A percentile compares a stretch with the other conserved stretches of the same genome.
phyloP scores from a whole-genome alignment of 2,113 vertebrate species.

The Cyprinus carpio region DNA sequence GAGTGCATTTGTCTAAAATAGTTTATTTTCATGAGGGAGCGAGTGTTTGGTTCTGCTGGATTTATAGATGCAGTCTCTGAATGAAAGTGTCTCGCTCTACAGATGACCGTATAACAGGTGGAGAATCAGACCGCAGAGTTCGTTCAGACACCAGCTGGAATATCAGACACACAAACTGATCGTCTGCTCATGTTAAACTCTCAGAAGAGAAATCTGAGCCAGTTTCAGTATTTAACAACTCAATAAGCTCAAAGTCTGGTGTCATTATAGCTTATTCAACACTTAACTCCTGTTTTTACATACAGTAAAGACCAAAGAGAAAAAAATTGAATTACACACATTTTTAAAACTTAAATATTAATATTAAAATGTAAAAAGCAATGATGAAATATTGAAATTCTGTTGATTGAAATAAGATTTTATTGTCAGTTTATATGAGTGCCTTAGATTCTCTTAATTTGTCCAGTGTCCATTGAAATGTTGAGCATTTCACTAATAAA shows the following conservation, averaged over 20 bases:
- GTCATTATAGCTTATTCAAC: not conserved
- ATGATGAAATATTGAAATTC: not conserved
- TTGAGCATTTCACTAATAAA: not conserved
- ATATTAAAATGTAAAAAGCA: not conserved
- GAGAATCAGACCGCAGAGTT: not conserved
- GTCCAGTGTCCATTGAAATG: too few species aligned
- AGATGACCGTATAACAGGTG: not conserved
- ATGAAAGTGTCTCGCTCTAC: not conserved
- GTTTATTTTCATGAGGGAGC: not conserved
- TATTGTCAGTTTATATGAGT: not conserved
- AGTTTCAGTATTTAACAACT: not conserved
- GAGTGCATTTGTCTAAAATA: not conserved
- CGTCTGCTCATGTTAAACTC: not conserved
- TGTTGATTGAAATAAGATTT: not conserved
- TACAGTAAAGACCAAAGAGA: not conserved
- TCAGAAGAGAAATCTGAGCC: constrained; percentile 15
- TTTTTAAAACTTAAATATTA: not conserved
- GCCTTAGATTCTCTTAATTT: not conserved
- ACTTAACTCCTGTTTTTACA: not conserved
- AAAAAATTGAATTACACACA: not conserved
- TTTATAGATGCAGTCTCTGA: not conserved
- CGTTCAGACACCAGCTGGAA: constrained; percentile 2
- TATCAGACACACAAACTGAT: not conserved
- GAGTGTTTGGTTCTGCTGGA: not conserved
- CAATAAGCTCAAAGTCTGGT: too few species aligned